Percentiles rank a stretch among this genome's conserved stretches.
These are phyloP conservation scores for Eptesicus fuscus DNA, from an alignment of 2,113 vertebrate species.

Conservation along the genomic window DNA sequence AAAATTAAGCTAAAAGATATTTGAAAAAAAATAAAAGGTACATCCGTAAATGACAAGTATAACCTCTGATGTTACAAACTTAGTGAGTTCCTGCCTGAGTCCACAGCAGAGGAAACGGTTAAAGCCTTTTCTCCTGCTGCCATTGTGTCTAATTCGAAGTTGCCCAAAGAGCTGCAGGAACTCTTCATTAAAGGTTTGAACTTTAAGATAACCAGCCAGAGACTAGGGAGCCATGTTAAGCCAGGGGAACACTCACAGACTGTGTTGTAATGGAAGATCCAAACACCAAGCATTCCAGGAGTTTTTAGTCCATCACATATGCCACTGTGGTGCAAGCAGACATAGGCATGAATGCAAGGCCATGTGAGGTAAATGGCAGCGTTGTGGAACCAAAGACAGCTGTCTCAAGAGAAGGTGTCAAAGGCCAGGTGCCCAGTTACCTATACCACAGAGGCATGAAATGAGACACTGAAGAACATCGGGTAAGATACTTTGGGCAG, in stretches of 20 bases:
- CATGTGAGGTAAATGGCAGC: slow-evolving; percentile 82
- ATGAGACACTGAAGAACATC: slow-evolving; percentile 88
- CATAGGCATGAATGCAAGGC: slow-evolving; percentile 84
- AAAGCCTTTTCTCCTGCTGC: not conserved
- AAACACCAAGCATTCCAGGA: slow-evolving; percentile 84
- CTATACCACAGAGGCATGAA: slow-evolving; percentile 84
- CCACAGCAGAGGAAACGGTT: not conserved
- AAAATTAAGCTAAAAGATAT: slow-evolving; percentile 4
- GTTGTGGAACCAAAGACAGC: slow-evolving; percentile 83
- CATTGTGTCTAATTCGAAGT: slow-evolving; percentile 71
- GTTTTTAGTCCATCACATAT: slow-evolving; percentile 88
- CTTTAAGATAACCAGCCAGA: slow-evolving; percentile 90
- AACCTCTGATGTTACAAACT: not conserved
- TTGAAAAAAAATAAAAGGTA: slow-evolving; percentile 1
- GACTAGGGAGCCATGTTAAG: slow-evolving; percentile 68
- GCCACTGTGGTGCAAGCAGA: slow-evolving; percentile 85
- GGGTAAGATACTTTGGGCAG: slow-evolving; percentile 85
- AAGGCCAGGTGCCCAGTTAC: slow-evolving; percentile 86
- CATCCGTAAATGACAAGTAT: not conserved
- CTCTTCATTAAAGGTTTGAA: slow-evolving; percentile 90
- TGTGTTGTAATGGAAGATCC: slow-evolving; percentile 89
- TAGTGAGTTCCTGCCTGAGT: slow-evolving; percentile 34
- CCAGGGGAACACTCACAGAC: slow-evolving; percentile 85
- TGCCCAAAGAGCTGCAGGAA: slow-evolving; percentile 89
- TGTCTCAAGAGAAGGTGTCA: slow-evolving; percentile 87